Evolutionary conservation across 2,888 invertebrate genomes (phyloP), one percentile per base, ranked within the genome.

Genomic region (Nomada flava): DNA sequence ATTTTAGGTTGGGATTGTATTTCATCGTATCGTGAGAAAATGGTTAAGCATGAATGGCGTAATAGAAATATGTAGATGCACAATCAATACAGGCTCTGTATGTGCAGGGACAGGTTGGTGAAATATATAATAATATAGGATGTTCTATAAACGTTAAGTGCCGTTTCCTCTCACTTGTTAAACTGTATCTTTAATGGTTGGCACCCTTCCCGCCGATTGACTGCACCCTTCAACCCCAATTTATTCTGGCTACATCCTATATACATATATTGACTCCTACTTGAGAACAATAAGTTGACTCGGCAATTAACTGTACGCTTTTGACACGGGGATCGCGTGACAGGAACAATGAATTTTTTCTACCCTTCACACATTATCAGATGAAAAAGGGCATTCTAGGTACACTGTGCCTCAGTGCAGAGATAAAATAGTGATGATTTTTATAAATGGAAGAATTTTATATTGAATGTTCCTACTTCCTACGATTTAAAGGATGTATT

Each of bases 261-360:
- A 73, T 76, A 78, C 60, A 44, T 23, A 73, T 76, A 78, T 78
- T 47, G 53, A 62, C 36, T 68, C 42, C 60, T 70, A 73, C 80
- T 73, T 47, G 73, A 62, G 78, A 76, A 81, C 78, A 85, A 81
- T 86, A 76, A 85, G 80, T 79, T 79, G 79, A 84, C 76, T 76
- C 81, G 63, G 75, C 82, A 84, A 79, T 82, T 82, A 82, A 84
- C 82, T 71, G 44, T 57, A 55, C 44, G n/a, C 78, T 73, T 72
- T 74, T 20, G 74, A 77, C 72, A 63, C 47, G 50, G 23, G 50
- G 55, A 69, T 77, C 72, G 82, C 75, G 78, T 76, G 78, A 84
- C 83, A 15, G 2, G 83, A 74, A 83, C 83, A 82, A 82, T 60
- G 76, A 67, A 76, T 53, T 75, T 77, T 64, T 74, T 70, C 63